A percentile compares a stretch with the other conserved stretches of the same genome.
These are phyloP conservation scores for Matsumyia berberina DNA, from an alignment of 2,888 invertebrate species.

Conservation along the genomic window DNA sequence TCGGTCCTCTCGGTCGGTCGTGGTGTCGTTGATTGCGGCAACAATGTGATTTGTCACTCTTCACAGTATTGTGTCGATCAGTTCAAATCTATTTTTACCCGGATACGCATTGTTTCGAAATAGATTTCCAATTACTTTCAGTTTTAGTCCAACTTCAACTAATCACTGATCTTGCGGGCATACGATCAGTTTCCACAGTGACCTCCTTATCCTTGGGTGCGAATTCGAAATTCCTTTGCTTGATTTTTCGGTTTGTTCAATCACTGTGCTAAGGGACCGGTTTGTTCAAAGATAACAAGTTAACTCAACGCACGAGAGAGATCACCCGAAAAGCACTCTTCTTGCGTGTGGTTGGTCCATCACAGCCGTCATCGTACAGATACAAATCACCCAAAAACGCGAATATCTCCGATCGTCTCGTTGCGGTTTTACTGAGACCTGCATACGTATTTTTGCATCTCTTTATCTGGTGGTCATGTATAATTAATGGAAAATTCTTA, in stretches of 20 bases:
- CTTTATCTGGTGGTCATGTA: constrained; percentile 51
- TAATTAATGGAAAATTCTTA: constrained; percentile 69
- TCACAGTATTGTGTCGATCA: constrained; percentile 53
- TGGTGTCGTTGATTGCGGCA: constrained; percentile 26
- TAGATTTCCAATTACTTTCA: constrained; percentile 20
- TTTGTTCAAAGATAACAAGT: constrained; percentile 65
- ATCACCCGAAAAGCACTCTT: constrained; percentile 47
- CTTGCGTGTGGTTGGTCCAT: constrained; percentile 49
- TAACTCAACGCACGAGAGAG: constrained; percentile 42
- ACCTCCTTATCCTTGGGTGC: constrained; percentile 54
- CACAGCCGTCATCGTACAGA: constrained; percentile 31
- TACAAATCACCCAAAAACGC: constrained; percentile 55
- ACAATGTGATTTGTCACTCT: constrained; percentile 61
- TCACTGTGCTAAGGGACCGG: constrained; percentile 62
- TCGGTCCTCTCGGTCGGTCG: constrained; percentile 31
- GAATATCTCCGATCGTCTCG: constrained; percentile 41
- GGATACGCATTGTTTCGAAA: constrained; percentile 49
- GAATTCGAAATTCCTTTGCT: constrained; percentile 43
- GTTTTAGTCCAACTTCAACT: constrained; percentile 19
- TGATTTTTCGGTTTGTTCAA: constrained; percentile 37
- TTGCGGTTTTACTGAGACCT: constrained; percentile 9
- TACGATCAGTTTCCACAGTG: constrained; percentile 13
- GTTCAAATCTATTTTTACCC: constrained; percentile 56
- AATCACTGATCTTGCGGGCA: constrained; percentile 21
- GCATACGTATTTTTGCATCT: constrained; percentile 27